Conservation (phyloP, 2,113 vertebrate species). For the Thryonomys swinderianus region DNA sequence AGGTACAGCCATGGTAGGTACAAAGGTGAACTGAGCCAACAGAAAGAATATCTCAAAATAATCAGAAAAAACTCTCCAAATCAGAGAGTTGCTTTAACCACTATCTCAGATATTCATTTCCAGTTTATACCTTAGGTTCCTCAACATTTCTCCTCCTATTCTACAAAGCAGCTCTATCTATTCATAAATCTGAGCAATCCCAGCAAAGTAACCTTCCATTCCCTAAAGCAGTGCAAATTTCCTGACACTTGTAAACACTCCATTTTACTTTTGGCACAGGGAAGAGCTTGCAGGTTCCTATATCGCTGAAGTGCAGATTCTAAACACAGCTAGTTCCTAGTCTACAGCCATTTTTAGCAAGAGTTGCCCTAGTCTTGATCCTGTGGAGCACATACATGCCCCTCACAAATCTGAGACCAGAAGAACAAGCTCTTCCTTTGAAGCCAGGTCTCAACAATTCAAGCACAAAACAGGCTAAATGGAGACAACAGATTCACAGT, state of each 20-base stretch:
- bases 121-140: background rate
- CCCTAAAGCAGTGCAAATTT: conserved; percentile 55
- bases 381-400: background rate
- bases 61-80: background rate
- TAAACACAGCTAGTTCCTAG: background rate
- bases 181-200: conserved; percentile 11
- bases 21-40: background rate
- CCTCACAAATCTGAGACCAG: background rate
- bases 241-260: conserved; percentile 61
- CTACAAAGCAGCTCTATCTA: background rate
- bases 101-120: background rate
- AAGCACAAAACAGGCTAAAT: background rate
- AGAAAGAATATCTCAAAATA: conserved; percentile 8
- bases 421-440: background rate
- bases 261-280: conserved; percentile 58
- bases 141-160: background rate
- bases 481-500: conserved; percentile 79
- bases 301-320: conserved; percentile 12
- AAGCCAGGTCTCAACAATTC: background rate
- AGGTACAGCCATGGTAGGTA: background rate
- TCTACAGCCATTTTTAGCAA: background rate
- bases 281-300: background rate
- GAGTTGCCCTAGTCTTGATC: background rate
- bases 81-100: background rate
- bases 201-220: background rate